phyloP scores from a whole-genome alignment of 2,888 invertebrate genomes.

The Reticulitermes lucifugus region DNA sequence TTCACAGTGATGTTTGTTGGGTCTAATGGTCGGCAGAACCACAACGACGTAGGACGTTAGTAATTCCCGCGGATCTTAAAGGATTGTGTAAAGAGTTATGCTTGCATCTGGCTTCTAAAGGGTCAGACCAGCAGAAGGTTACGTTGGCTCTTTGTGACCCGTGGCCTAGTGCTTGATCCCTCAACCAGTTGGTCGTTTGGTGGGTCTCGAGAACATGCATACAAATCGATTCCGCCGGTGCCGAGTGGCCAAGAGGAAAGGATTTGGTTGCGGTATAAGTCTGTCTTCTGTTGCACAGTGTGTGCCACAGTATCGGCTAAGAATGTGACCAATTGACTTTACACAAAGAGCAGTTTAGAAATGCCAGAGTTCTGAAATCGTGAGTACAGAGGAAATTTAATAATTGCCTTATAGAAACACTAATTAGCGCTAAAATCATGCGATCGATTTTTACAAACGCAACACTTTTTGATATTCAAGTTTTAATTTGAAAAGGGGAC shows the following conservation, averaged over 20 bases:
- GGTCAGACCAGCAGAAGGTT: constrained; percentile 1
- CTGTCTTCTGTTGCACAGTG: not conserved
- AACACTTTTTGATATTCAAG: too few species aligned
- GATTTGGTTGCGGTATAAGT: not conserved
- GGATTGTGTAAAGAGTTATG: not conserved
- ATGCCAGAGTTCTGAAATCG: too few species aligned
- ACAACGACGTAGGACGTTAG: not conserved
- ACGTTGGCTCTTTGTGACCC: constrained; percentile 9
- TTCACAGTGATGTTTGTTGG: not conserved
- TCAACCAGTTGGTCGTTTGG: not conserved
- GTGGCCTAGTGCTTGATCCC: not conserved
- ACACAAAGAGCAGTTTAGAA: too few species aligned
- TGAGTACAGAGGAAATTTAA: too few species aligned
- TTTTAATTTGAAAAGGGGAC: too few species aligned
- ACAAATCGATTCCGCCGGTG: constrained; percentile 30
- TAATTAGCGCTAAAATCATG: too few species aligned
- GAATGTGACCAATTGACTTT: too few species aligned
- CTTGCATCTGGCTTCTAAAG: too few species aligned
- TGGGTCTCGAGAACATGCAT: constrained; percentile 13
- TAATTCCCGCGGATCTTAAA: not conserved
- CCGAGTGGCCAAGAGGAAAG: not conserved
- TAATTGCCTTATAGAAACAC: too few species aligned
- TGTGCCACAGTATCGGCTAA: not conserved
- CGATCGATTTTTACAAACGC: too few species aligned
- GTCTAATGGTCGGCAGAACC: too few species aligned